phyloP scores from a whole-genome alignment of 2,113 vertebrate genomes.

The Meriones unguiculatus region DNA sequence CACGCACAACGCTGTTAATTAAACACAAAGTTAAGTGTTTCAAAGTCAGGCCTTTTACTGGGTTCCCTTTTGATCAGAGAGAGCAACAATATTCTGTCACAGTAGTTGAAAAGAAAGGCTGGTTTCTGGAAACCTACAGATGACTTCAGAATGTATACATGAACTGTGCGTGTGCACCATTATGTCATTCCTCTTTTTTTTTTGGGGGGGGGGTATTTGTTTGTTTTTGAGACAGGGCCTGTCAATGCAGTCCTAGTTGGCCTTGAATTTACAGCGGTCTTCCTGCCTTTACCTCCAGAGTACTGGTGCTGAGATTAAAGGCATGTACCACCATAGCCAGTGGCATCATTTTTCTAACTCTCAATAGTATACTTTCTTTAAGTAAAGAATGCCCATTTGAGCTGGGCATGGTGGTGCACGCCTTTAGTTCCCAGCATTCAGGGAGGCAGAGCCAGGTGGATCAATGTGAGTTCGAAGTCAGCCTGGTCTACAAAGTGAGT shows the following conservation, averaged over 20 bases:
- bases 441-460: no score
- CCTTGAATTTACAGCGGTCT: neutral
- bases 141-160: neutral
- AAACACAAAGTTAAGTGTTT: constrained; percentile 43
- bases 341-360: constrained; percentile 8
- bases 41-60: neutral
- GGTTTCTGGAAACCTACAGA: neutral
- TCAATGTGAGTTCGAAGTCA: no score
- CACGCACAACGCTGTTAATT: neutral
- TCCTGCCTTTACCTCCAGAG: neutral
- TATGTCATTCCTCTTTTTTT: neutral
- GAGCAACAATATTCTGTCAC: neutral
- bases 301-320: neutral
- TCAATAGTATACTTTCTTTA: neutral
- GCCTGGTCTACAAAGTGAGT: no score
- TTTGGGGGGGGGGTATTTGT: neutral
- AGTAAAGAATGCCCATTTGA: neutral
- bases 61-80: neutral
- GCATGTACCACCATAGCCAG: neutral
- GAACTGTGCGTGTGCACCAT: no score
- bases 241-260: neutral
- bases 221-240: neutral
- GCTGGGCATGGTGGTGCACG: no score
- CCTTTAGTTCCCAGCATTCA: no score
- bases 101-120: constrained; percentile 19